These are phyloP conservation scores for Megaptera novaeangliae DNA, from an alignment of 2,113 vertebrate species.

Conservation along the genomic window DNA sequence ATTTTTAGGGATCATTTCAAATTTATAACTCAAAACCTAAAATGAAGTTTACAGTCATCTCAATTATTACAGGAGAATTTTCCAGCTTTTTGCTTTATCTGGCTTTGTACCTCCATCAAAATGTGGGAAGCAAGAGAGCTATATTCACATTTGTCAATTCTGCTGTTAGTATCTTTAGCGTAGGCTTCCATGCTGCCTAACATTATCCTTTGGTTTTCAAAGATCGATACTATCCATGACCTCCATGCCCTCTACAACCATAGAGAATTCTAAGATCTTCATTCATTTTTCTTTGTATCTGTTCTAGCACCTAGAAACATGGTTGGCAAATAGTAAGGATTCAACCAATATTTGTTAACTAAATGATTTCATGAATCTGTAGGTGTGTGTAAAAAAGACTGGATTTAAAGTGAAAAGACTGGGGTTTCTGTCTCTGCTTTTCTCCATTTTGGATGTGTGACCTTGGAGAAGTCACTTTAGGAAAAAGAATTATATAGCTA, in stretches of 20 bases:
- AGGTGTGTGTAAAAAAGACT: neutral
- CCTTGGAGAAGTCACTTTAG: neutral
- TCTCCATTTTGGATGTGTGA: neutral
- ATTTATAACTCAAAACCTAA: neutral
- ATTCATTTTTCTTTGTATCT: conserved; percentile 10
- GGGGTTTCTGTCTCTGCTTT: neutral
- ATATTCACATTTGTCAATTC: neutral
- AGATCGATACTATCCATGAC: neutral
- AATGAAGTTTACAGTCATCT: conserved; percentile 4
- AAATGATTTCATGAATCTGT: conserved; percentile 21
- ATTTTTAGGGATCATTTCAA: neutral
- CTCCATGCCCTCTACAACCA: neutral
- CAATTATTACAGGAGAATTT: neutral
- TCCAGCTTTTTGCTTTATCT: neutral
- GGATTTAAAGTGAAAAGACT: neutral
- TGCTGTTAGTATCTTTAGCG: neutral
- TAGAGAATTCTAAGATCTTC: neutral
- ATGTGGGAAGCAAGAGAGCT: neutral
- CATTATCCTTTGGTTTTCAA: conserved; percentile 10
- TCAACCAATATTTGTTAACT: neutral
- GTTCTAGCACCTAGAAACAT: neutral
- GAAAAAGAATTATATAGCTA: neutral
- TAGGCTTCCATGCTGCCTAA: neutral
- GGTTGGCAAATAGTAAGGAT: neutral
- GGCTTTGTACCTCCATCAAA: neutral